A percentile compares a stretch with the other conserved stretches of the same genome.
Evolutionary conservation across 1,140 invertebrate genomes (phyloP).

Genomic region (Melipona quadrifasciata): DNA sequence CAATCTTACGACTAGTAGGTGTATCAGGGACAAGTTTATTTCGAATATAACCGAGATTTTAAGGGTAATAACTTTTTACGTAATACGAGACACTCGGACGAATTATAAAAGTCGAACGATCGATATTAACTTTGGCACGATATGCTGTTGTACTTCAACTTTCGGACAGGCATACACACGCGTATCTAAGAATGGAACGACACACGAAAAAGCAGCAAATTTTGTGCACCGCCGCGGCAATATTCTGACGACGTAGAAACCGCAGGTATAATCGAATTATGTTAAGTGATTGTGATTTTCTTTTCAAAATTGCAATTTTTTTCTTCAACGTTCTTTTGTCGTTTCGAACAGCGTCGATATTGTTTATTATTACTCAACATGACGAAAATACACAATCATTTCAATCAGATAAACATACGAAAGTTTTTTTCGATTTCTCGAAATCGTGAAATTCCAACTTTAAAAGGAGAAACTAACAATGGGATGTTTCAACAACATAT

Average conservation of each 20-base stretch:
- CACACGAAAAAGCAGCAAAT: not conserved
- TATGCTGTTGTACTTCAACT: not conserved
- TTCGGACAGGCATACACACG: not conserved
- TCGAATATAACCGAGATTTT: not conserved
- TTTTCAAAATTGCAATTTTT: not conserved
- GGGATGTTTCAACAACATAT: not conserved
- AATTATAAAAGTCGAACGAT: constrained; percentile 18
- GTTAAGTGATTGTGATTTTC: too few relatives aligned
- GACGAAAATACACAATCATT: not conserved
- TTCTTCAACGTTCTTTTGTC: not conserved
- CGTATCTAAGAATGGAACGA: not conserved
- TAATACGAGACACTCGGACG: not conserved
- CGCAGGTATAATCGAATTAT: not conserved
- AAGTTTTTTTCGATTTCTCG: not conserved
- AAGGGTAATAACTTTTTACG: not conserved
- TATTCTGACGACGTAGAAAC: not conserved
- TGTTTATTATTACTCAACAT: not conserved
- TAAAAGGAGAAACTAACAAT: constrained; percentile 3
- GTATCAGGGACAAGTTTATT: not conserved
- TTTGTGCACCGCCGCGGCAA: not conserved
- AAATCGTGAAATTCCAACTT: constrained; percentile 4
- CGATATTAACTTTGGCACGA: constrained; percentile 36
- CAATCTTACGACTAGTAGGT: not conserved
- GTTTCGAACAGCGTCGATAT: not conserved
- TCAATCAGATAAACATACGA: not conserved